Conservation (phyloP, 2,888 invertebrate species). For the Exephanes ischioxanthus region DNA sequence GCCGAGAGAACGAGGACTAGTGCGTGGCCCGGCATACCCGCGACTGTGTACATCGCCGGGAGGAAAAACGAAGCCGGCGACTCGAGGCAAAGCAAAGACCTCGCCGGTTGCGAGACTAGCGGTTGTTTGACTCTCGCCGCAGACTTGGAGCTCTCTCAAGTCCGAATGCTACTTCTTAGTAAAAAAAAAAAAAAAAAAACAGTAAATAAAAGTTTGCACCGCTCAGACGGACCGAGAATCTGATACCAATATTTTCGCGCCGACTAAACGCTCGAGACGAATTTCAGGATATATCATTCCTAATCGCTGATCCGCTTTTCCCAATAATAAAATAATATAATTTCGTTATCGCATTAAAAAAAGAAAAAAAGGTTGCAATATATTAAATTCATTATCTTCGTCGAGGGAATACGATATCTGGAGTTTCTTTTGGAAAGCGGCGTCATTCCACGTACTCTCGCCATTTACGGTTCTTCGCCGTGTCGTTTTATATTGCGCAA, state of each 20-base stretch:
- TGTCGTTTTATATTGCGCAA: conserved; percentile 31
- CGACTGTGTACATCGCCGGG: conserved; percentile 29
- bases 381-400: not conserved
- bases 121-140: conserved; percentile 64
- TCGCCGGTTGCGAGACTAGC: conserved; percentile 55
- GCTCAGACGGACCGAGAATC: conserved; percentile 3
- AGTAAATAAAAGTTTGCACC: conserved; percentile 1
- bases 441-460: conserved; percentile 1
- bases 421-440: conserved; percentile 13
- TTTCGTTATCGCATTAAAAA: not conserved
- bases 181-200: not conserved
- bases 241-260: not conserved
- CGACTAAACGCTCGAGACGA: not conserved
- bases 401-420: conserved; percentile 14
- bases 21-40: conserved; percentile 24
- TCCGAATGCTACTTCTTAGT: conserved; percentile 26
- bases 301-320: not conserved
- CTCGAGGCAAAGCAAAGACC: conserved; percentile 46
- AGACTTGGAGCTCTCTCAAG: conserved; percentile 19
- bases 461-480: conserved; percentile 33
- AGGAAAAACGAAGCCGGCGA: conserved; percentile 57
- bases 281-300: not conserved
- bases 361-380: too few relatives aligned
- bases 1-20: conserved; percentile 36
- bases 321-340: not conserved